These are phyloP conservation scores for Thaumatotibia leucotreta DNA, from an alignment of 1,140 invertebrate genomes.

Conservation along the genomic window DNA sequence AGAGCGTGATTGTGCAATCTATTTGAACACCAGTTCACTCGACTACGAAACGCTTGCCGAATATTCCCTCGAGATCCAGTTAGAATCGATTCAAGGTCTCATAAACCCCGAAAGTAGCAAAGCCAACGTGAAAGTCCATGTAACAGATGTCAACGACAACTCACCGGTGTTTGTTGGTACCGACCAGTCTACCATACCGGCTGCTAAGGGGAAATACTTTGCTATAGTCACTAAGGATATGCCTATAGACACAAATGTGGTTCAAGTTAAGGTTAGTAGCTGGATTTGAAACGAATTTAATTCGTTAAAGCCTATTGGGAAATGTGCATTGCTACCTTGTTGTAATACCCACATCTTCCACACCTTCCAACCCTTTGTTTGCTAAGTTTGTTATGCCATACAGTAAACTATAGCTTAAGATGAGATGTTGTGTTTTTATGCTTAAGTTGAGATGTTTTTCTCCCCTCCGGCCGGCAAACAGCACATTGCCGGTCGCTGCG, in stretches of 20 bases:
- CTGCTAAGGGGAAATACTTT: slow-evolving; percentile 66
- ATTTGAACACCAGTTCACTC: slow-evolving; percentile 80
- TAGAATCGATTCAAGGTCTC: slow-evolving; percentile 86
- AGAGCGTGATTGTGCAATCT: slow-evolving; percentile 87
- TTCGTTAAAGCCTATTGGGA: too few relatives aligned
- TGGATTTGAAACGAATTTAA: too few relatives aligned
- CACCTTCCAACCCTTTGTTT: too few relatives aligned
- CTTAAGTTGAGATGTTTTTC: too few relatives aligned
- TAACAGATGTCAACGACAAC: slow-evolving; percentile 93
- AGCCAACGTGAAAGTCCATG: slow-evolving; percentile 87
- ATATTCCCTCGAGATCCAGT: slow-evolving; percentile 85
- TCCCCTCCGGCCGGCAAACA: too few relatives aligned
- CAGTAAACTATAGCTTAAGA: too few relatives aligned
- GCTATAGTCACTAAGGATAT: slow-evolving; percentile 82
- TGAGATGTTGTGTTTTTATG: too few relatives aligned
- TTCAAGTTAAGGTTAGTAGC: slow-evolving; percentile 81
- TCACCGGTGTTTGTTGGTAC: slow-evolving; percentile 87
- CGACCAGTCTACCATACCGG: slow-evolving; percentile 65
- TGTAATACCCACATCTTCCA: too few relatives aligned
- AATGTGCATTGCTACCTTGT: too few relatives aligned
- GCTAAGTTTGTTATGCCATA: too few relatives aligned
- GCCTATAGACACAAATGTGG: slow-evolving; percentile 83
- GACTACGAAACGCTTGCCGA: slow-evolving; percentile 86
- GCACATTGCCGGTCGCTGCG: too few relatives aligned
- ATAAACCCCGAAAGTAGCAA: slow-evolving; percentile 85